These are phyloP conservation scores for Myrmecobius fasciatus DNA, from an alignment of 2,113 vertebrate genomes.

Conservation along the genomic window DNA sequence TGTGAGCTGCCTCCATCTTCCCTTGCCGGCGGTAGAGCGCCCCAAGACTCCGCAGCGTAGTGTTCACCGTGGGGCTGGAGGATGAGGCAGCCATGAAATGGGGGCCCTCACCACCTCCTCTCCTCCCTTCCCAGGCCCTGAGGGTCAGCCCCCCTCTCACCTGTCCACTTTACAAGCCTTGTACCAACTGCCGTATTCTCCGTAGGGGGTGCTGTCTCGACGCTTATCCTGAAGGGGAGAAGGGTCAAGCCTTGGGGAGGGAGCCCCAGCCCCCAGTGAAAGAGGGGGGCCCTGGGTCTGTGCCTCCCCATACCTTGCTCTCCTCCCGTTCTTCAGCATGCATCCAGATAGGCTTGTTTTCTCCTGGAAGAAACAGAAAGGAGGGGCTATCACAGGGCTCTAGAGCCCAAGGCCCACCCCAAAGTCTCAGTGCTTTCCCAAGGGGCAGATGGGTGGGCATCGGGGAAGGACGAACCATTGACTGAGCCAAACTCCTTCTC, in stretches of 20 bases:
- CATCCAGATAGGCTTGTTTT: conserved; percentile 97
- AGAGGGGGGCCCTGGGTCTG: neutral
- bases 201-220: conserved; percentile 85
- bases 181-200: conserved; percentile 93
- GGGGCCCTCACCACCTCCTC: neutral
- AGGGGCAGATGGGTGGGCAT: neutral
- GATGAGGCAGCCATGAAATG: fast-evolving
- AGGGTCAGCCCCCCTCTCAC: conserved; percentile 74
- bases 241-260: neutral
- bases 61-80: conserved; percentile 90
- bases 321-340: conserved; percentile 93
- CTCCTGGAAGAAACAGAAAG: conserved; percentile 81
- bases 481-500: conserved; percentile 94
- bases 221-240: conserved; percentile 83
- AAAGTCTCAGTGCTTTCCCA: neutral
- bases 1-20: conserved; percentile 93
- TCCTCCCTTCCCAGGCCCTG: no score
- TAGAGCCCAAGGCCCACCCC: neutral
- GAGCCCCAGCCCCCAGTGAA: neutral
- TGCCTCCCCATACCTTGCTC: conserved; percentile 86
- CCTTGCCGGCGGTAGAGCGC: conserved; percentile 93
- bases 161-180: conserved; percentile 94
- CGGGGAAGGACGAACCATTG: conserved; percentile 84
- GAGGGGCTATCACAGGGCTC: conserved; percentile 5
- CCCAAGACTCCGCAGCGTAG: conserved; percentile 91